Conservation (phyloP, 2,113 vertebrate genomes). For the Perognathus longimembris region DNA sequence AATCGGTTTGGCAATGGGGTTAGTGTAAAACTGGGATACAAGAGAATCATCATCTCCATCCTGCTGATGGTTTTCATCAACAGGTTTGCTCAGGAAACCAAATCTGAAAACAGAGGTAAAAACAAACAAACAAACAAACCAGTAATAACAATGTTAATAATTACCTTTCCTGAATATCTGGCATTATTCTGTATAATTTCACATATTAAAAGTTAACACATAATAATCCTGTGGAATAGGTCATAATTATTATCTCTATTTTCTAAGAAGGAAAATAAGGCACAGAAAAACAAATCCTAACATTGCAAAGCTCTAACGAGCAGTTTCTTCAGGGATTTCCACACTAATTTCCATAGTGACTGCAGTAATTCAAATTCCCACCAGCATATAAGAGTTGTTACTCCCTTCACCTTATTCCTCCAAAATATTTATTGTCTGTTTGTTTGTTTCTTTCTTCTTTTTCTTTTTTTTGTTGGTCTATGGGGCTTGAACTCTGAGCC, state of each 20-base stretch:
- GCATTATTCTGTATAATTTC: not conserved
- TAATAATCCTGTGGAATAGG: not conserved
- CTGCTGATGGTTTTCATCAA: constrained; percentile 88
- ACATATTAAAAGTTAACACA: constrained; percentile 39
- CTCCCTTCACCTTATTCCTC: too few species aligned
- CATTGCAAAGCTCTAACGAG: not conserved
- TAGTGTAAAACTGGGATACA: constrained; percentile 92
- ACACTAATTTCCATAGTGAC: too few species aligned
- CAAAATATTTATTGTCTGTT: too few species aligned
- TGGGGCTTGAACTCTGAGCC: too few species aligned
- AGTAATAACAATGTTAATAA: constrained; percentile 26
- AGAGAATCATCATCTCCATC: constrained; percentile 90
- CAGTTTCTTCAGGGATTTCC: not conserved
- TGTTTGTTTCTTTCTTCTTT: not conserved
- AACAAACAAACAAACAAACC: not conserved
- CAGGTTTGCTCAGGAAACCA: constrained; percentile 76
- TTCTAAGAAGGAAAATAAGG: not conserved
- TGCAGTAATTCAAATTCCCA: too few species aligned
- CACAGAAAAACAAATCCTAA: constrained; percentile 45
- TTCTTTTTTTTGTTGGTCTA: too few species aligned
- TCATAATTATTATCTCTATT: constrained; percentile 1
- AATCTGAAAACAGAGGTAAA: constrained; percentile 51
- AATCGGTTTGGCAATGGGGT: constrained; percentile 93
- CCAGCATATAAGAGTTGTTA: too few species aligned
- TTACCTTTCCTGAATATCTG: not conserved